Evolutionary conservation across 1,140 invertebrate genomes (phyloP).

Genomic region (Holotrichia oblita): DNA sequence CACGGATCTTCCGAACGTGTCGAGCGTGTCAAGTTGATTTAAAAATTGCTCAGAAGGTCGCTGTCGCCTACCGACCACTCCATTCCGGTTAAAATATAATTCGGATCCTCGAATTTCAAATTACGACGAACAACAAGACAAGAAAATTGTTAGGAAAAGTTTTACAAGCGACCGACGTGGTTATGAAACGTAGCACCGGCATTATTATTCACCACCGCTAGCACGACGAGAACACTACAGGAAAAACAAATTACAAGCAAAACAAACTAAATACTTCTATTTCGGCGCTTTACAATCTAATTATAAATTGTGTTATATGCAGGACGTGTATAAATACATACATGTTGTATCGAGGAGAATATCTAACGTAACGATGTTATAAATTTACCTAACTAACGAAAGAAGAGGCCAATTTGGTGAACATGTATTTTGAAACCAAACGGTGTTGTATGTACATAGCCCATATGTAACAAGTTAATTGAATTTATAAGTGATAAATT

Average conservation of each 20-base stretch:
- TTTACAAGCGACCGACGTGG: slow-evolving; percentile 4
- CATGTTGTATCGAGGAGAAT: background rate
- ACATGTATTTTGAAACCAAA: background rate
- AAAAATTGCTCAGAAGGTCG: slow-evolving; percentile 31
- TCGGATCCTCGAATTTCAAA: slow-evolving; percentile 36
- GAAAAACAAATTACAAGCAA: slow-evolving; percentile 34
- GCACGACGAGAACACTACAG: background rate
- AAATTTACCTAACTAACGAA: background rate
- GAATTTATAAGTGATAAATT: slow-evolving; percentile 12
- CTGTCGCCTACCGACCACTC: background rate
- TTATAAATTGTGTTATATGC: background rate
- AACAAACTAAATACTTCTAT: slow-evolving; percentile 23
- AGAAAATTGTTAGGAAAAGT: slow-evolving; percentile 32
- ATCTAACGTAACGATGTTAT: background rate
- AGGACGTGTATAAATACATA: background rate
- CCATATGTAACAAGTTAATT: slow-evolving; percentile 8
- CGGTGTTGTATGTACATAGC: background rate
- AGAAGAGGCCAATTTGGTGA: background rate
- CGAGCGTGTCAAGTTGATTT: slow-evolving; percentile 28
- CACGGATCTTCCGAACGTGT: slow-evolving; percentile 15
- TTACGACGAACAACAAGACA: slow-evolving; percentile 25
- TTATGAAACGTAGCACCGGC: slow-evolving; percentile 11
- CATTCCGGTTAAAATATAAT: slow-evolving; percentile 25
- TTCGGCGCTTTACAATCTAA: slow-evolving; percentile 23
- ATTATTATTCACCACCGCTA: slow-evolving; percentile 31